phyloP scores from a whole-genome alignment of 2,113 vertebrate genomes.

The Gyps fulvus region DNA sequence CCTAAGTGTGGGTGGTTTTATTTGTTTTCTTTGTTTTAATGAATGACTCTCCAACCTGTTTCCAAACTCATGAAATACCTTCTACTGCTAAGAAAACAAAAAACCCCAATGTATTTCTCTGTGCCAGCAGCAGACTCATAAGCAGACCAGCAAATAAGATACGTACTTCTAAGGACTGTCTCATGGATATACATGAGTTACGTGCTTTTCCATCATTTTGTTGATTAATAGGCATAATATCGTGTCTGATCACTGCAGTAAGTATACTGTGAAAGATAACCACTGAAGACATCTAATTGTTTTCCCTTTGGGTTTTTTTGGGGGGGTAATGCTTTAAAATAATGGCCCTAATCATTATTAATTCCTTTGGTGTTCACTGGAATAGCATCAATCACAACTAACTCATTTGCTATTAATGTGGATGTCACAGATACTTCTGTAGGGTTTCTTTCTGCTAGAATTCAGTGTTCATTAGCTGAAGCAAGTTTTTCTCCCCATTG shows the following conservation, averaged over 20 bases:
- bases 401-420: slow-evolving; percentile 67
- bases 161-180: background rate
- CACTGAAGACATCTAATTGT: slow-evolving; percentile 67
- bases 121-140: background rate
- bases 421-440: slow-evolving; percentile 63
- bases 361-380: slow-evolving; percentile 64
- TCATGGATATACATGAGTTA: slow-evolving; percentile 15
- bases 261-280: slow-evolving; percentile 67
- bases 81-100: background rate
- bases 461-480: slow-evolving; percentile 54
- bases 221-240: slow-evolving; percentile 71
- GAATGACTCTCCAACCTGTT: background rate
- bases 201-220: slow-evolving; percentile 52
- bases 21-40: background rate
- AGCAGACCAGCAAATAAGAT: slow-evolving; percentile 20
- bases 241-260: slow-evolving; percentile 63
- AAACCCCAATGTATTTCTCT: background rate
- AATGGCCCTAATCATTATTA: slow-evolving; percentile 72
- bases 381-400: slow-evolving; percentile 70
- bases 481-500: background rate
- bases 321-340: slow-evolving; percentile 62
- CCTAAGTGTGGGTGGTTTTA: background rate
- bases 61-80: background rate
- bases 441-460: slow-evolving; percentile 47
- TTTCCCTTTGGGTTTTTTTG: slow-evolving; percentile 52